These are phyloP conservation scores for Drosophila melanosoma DNA, from an alignment of 2,888 invertebrate species.

Conservation along the genomic window DNA sequence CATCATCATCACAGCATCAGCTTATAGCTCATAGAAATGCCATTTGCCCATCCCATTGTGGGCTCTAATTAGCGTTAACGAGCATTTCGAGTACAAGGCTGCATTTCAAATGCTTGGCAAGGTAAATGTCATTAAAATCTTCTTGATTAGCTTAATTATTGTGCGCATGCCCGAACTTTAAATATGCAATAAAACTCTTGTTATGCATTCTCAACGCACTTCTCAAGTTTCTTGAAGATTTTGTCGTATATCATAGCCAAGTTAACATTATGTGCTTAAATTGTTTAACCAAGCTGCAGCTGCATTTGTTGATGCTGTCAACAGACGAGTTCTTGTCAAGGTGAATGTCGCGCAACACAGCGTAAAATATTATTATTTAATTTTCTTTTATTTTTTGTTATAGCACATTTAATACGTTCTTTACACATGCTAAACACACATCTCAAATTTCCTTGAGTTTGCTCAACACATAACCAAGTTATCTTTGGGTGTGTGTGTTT, in stretches of 20 bases:
- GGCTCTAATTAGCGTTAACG: slow-evolving; percentile 46
- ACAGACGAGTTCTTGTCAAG: slow-evolving; percentile 1
- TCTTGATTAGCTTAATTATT: not conserved
- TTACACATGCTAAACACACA: slow-evolving; percentile 5
- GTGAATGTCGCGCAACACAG: slow-evolving; percentile 6
- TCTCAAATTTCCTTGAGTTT: slow-evolving; percentile 23
- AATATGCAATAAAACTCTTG: not conserved
- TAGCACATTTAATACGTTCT: not conserved
- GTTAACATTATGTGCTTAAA: not conserved
- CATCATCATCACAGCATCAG: not conserved
- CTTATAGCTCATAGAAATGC: slow-evolving; percentile 11
- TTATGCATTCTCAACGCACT: not conserved
- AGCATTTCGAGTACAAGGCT: slow-evolving; percentile 23
- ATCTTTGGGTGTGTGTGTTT: not conserved
- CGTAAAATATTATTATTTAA: slow-evolving; percentile 8
- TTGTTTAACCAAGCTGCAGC: slow-evolving; percentile 14
- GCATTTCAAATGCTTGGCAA: slow-evolving; percentile 27
- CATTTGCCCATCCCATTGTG: slow-evolving; percentile 30
- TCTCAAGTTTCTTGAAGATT: not conserved
- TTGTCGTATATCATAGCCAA: not conserved
- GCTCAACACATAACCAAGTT: slow-evolving; percentile 10
- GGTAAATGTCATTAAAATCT: slow-evolving; percentile 24
- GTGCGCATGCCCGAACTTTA: not conserved
- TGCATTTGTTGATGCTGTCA: slow-evolving; percentile 17
- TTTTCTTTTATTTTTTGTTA: not conserved